Conservation (phyloP, 2,888 invertebrate species). For the Chydorus sphaericus region DNA sequence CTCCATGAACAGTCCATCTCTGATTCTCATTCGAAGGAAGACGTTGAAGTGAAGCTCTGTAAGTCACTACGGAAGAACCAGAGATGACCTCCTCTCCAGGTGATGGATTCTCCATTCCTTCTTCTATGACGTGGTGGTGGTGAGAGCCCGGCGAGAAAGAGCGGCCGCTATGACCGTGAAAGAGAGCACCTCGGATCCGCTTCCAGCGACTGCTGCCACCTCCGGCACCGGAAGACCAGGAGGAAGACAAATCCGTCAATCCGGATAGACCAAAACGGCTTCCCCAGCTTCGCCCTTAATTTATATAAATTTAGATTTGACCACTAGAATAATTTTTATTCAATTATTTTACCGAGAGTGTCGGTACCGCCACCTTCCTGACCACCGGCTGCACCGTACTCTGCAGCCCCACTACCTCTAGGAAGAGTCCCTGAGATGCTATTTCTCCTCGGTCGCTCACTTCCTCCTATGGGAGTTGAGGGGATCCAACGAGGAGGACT, state of each 20-base stretch:
- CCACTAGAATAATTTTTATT: too few relatives aligned
- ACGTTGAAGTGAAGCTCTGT: neutral
- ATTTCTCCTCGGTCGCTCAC: constrained; percentile 9
- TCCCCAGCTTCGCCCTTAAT: constrained; percentile 15
- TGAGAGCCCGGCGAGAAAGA: constrained; percentile 7
- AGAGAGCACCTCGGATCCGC: constrained; percentile 10
- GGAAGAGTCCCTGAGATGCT: constrained; percentile 10
- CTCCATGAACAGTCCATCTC: constrained; percentile 11
- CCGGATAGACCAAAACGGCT: neutral
- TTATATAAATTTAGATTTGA: too few relatives aligned
- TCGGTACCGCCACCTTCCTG: constrained; percentile 7
- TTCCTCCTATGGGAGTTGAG: neutral
- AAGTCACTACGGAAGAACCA: neutral
- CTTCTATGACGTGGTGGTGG: constrained; percentile 3
- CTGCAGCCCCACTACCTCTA: neutral
- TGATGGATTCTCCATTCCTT: constrained; percentile 1
- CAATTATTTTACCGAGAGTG: constrained; percentile 13
- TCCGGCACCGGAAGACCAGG: neutral
- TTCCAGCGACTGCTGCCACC: constrained; percentile 5
- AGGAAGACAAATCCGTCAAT: neutral
- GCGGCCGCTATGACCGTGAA: constrained; percentile 7
- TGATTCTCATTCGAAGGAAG: neutral
- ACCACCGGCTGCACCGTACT: constrained; percentile 1
- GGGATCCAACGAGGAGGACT: neutral
- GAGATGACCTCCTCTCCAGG: neutral